Conservation (phyloP, 2,797 vertebrate genomes). For the Meriones psammophilus region DNA sequence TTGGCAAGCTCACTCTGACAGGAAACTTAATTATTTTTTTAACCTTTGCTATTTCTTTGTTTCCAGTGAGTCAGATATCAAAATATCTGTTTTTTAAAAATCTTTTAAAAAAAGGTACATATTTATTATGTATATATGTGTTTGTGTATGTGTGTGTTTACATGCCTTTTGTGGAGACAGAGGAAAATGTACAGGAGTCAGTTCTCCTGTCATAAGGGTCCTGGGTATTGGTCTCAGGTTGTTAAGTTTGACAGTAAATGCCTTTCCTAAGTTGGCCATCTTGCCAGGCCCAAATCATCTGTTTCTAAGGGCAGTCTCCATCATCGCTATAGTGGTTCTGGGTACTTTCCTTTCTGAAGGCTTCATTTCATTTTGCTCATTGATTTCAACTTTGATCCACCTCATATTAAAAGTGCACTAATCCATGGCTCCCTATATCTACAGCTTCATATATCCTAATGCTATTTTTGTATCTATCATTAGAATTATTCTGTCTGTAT, state of each 20-base stretch:
- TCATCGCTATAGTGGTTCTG: not conserved
- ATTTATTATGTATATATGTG: not conserved
- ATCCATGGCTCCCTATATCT: not conserved
- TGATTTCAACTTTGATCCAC: constrained; percentile 9
- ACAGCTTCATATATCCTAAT: not conserved
- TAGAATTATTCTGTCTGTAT: not conserved
- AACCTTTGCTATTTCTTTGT: not conserved
- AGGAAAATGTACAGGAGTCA: not conserved
- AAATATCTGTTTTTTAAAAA: not conserved
- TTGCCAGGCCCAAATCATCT: not conserved
- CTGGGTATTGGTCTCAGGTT: not conserved
- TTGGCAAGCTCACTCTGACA: constrained; percentile 38
- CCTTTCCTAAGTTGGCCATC: not conserved
- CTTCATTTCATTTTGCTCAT: not conserved
- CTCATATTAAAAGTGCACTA: not conserved
- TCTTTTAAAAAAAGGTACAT: not conserved
- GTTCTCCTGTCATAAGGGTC: not conserved
- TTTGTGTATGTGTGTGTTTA: too few species aligned
- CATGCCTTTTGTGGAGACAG: not conserved
- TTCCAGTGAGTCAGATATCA: not conserved
- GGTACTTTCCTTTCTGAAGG: not conserved
- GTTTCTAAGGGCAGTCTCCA: not conserved
- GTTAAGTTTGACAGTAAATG: not conserved
- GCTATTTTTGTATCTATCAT: not conserved
- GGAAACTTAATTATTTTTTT: not conserved